These are phyloP conservation scores for Stenchaetothrips biformis DNA, from an alignment of 2,888 invertebrate species.

Conservation along the genomic window DNA sequence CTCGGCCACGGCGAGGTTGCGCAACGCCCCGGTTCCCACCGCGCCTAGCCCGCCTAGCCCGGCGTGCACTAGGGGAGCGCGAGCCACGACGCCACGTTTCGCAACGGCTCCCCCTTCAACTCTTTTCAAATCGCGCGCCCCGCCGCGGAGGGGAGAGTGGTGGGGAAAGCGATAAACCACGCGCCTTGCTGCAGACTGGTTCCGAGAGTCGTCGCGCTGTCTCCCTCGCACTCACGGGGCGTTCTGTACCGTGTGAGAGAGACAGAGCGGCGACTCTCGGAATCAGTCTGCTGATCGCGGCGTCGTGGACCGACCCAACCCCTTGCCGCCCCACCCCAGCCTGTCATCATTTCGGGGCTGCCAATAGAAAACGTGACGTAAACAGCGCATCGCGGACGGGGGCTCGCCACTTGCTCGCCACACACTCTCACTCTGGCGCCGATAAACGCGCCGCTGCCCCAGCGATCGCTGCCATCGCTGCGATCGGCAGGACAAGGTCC, in stretches of 20 bases:
- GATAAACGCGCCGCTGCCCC: not conserved
- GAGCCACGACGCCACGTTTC: too few species aligned
- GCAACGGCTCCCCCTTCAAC: too few species aligned
- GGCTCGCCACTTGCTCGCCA: not conserved
- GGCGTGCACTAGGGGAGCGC: not conserved
- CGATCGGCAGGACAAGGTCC: not conserved
- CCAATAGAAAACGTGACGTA: conserved; percentile 15
- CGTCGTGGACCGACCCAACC: too few species aligned
- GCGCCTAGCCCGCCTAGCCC: not conserved
- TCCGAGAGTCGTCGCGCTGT: too few species aligned
- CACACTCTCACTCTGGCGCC: not conserved
- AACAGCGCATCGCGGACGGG: not conserved
- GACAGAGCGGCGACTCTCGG: too few species aligned
- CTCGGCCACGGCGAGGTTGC: not conserved
- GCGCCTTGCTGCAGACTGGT: too few species aligned
- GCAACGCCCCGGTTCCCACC: not conserved
- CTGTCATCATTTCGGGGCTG: not conserved
- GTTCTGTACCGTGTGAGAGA: too few species aligned
- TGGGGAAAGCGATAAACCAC: too few species aligned
- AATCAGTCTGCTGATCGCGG: too few species aligned
- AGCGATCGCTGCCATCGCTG: not conserved
- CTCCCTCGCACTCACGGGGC: too few species aligned
- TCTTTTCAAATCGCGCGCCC: too few species aligned
- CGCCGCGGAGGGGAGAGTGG: too few species aligned
- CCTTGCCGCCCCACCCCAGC: not conserved